Evolutionary conservation across 2,888 invertebrate genomes (phyloP).

Genomic region (Pyrrhia umbra): DNA sequence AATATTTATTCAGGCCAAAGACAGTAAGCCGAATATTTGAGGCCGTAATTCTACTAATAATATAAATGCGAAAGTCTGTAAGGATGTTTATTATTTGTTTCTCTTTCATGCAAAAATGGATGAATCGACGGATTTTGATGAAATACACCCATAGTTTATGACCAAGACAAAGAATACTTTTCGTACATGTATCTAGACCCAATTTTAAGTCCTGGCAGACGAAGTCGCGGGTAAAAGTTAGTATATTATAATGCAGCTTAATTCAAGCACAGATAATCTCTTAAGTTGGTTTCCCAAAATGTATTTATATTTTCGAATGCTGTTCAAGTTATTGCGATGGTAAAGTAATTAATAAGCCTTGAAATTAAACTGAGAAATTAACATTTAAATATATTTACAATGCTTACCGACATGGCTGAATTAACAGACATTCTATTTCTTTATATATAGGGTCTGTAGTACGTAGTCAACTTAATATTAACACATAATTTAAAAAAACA

Average conservation of each 20-base stretch:
- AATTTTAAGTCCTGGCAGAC: too few species aligned
- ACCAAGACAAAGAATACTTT: too few species aligned
- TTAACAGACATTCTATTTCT: not conserved
- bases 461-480: too few species aligned
- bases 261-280: slow-evolving; percentile 1
- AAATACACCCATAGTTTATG: too few species aligned
- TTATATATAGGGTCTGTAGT: too few species aligned
- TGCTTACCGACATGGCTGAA: not conserved
- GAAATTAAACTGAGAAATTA: not conserved
- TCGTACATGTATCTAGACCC: too few species aligned
- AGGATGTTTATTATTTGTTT: too few species aligned
- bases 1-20: slow-evolving; percentile 64
- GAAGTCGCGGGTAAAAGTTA: too few species aligned
- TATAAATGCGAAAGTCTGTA: not conserved
- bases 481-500: too few species aligned
- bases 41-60: not conserved
- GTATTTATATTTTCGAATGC: slow-evolving; percentile 2
- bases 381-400: not conserved
- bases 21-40: slow-evolving; percentile 38
- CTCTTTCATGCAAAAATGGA: too few species aligned
- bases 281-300: slow-evolving; percentile 2
- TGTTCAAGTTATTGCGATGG: not conserved
- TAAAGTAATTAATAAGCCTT: not conserved
- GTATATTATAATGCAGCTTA: slow-evolving; percentile 14
- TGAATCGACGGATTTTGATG: too few species aligned